Base-by-base conservation (phyloP, 2,888 invertebrate species). In the Oscheius sp. region DNA sequence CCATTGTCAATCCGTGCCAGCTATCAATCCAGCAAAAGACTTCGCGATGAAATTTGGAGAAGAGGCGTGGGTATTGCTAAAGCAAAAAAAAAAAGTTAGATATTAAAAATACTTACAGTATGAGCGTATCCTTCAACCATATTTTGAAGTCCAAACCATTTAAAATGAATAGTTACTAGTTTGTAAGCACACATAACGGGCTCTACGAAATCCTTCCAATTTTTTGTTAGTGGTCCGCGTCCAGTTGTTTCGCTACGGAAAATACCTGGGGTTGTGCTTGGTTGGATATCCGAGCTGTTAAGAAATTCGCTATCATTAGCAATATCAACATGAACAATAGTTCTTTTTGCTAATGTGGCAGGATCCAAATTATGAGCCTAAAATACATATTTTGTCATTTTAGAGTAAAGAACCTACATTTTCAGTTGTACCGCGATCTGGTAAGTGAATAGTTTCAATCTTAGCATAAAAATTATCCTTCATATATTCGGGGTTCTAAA, bases 21-120 rank as follows among this genome's bases (percentile, higher is more conserved):
- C 93, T 92, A 90, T 98, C 98, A 89, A 94, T 94, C 92, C 95
- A 96, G 90, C 97, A 98, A 89, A 96, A 96, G 76, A 98, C 94
- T 92, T 98, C 96, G 87, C 95, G 93, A 90, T 98, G 97, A 90
- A 98, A 98, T 89, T 94, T 96, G 82, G 94, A 94, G 89, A 98
- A 97, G 80, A 98, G 91, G 87, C 96, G 92, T 1, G 86, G 86
- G 67, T 86, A 86, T 79, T 85, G 85, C 85, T 85, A 66, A 50
- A 85, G 29, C 10, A 29, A 58, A 42, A 23, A 25, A 4, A 61
- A 39, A 55, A 42, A 25, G n/a, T 25, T 17, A 29, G n/a, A n/a
- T n/a, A 25, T 10, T 12, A 25, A 12, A n/a, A 61, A 25, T 34
- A 53, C 65, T 37, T 52, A 85, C 84, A 71, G 82, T 83, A 58